phyloP scores from a whole-genome alignment of 2,888 invertebrate species.

The Dexiosoma caninum region DNA sequence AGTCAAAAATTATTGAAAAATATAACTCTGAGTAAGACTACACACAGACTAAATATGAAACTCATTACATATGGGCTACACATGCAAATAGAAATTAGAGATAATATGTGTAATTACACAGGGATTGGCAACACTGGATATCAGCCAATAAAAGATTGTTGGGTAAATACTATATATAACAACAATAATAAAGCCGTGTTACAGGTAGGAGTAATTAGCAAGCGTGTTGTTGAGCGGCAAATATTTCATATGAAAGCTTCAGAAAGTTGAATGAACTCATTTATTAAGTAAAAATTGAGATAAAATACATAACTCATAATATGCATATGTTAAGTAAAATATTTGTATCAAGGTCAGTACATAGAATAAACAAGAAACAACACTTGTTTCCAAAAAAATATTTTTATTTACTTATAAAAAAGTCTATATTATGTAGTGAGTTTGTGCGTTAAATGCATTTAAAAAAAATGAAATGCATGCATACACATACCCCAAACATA shows the following conservation, averaged over 20 bases:
- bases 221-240: constrained; percentile 4
- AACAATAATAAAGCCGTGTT: background rate
- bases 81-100: no score
- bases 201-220: background rate
- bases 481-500: background rate
- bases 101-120: no score
- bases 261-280: constrained; percentile 57
- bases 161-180: no score
- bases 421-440: background rate
- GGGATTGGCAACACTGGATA: no score
- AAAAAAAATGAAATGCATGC: background rate
- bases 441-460: background rate
- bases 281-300: background rate
- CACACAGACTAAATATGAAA: no score
- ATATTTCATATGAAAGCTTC: constrained; percentile 7
- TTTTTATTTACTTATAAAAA: background rate
- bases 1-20: no score
- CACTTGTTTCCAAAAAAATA: constrained; percentile 23
- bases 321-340: background rate
- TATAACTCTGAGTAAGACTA: no score
- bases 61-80: no score
- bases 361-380: constrained; percentile 14
- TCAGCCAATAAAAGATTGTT: no score
- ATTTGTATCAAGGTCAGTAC: constrained; percentile 50
- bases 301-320: background rate